Conservation (phyloP, 1,140 invertebrate species). For the Papilio polyxenes region DNA sequence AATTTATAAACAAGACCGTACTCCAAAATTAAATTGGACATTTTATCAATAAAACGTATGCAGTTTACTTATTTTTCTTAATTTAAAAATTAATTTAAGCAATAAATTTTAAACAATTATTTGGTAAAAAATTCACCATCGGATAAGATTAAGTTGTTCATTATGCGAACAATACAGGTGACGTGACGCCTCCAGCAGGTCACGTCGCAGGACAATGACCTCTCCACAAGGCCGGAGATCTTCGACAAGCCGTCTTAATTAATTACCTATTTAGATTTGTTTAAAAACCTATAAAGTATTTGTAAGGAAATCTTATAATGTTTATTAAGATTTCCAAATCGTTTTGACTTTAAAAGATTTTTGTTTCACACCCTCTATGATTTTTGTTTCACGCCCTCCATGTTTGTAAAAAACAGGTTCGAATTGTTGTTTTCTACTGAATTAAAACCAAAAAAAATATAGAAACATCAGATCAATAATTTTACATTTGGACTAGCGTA, state of each 20-base stretch:
- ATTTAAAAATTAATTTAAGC: background rate
- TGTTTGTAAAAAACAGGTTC: no score
- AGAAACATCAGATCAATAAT: background rate
- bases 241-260: background rate
- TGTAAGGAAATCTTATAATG: background rate
- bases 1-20: background rate
- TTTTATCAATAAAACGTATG: background rate
- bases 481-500: background rate
- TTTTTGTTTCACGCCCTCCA: no score
- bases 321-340: background rate
- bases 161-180: constrained; percentile 9
- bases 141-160: constrained; percentile 6
- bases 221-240: background rate
- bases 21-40: background rate
- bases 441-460: no score
- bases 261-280: background rate
- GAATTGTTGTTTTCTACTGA: no score
- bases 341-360: no score
- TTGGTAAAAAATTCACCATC: background rate
- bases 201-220: background rate
- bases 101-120: background rate
- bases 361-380: no score
- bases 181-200: background rate
- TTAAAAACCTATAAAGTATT: background rate
- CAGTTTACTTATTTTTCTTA: background rate